Conservation (phyloP, 2,888 invertebrate genomes). For the Andrena dorsata region DNA sequence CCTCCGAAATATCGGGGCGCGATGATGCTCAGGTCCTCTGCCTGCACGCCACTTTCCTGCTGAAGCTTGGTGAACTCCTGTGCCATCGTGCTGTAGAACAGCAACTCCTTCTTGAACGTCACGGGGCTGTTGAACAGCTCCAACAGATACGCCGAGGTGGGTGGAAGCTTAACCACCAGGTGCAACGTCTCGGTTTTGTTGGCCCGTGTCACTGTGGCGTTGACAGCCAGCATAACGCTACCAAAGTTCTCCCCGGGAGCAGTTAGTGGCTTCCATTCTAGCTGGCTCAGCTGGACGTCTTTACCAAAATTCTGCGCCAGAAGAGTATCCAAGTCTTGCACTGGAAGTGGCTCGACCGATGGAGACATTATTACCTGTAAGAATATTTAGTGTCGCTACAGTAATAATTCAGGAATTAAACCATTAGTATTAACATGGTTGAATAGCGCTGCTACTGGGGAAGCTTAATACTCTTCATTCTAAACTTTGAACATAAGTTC, state of each 20-base stretch:
- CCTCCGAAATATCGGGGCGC: conserved; percentile 80
- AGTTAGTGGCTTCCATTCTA: conserved; percentile 81
- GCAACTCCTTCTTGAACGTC: conserved; percentile 81
- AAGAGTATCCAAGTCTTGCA: conserved; percentile 75
- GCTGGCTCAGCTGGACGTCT: conserved; percentile 70
- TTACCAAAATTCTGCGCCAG: conserved; percentile 73
- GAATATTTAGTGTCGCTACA: not conserved
- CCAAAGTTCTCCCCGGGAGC: conserved; percentile 84
- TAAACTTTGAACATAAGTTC: no score
- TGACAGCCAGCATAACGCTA: conserved; percentile 80
- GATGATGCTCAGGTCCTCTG: conserved; percentile 73
- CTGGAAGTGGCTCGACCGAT: conserved; percentile 65
- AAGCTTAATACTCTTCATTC: no score
- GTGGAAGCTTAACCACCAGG: conserved; percentile 82
- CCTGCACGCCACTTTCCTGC: conserved; percentile 71
- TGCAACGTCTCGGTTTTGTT: conserved; percentile 72
- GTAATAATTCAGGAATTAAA: not conserved
- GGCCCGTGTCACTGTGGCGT: conserved; percentile 60
- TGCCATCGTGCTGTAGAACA: conserved; percentile 78
- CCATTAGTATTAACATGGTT: no score
- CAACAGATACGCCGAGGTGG: conserved; percentile 78
- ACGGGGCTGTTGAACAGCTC: conserved; percentile 81
- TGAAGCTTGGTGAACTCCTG: conserved; percentile 74
- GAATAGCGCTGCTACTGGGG: no score
- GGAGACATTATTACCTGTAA: conserved; percentile 59